These are phyloP conservation scores for Channallabes apus DNA, from an alignment of 2,797 vertebrate species.

Conservation along the genomic window DNA sequence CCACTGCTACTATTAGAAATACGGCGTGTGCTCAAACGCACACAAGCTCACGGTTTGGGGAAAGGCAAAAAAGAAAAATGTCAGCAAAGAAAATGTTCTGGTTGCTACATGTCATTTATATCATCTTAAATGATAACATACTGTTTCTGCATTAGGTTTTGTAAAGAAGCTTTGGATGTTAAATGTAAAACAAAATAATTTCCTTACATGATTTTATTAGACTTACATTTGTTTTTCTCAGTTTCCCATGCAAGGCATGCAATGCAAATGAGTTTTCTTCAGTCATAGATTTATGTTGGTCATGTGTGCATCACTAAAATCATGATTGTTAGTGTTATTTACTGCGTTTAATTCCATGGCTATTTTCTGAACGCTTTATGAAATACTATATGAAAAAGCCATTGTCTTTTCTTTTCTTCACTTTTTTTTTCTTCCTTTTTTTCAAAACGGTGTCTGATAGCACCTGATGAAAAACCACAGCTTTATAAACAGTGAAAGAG, in stretches of 20 bases:
- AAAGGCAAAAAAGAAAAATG: constrained; percentile 80
- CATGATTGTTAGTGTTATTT: constrained; percentile 63
- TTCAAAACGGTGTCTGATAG: constrained; percentile 48
- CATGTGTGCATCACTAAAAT: constrained; percentile 71
- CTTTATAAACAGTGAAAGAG: constrained; percentile 48
- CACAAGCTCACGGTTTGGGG: constrained; percentile 70
- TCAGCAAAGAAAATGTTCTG: constrained; percentile 83
- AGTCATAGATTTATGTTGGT: constrained; percentile 71
- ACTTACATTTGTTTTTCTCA: constrained; percentile 78
- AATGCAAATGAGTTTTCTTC: constrained; percentile 76
- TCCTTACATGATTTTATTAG: constrained; percentile 78
- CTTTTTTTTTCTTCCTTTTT: constrained; percentile 39
- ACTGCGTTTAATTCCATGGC: constrained; percentile 28
- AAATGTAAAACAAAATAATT: constrained; percentile 84
- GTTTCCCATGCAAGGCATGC: constrained; percentile 97
- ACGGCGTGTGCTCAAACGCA: constrained; percentile 58
- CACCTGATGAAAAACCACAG: constrained; percentile 58
- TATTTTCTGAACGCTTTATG: constrained; percentile 34
- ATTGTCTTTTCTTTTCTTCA: constrained; percentile 33
- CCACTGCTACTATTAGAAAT: constrained; percentile 49
- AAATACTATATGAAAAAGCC: constrained; percentile 53
- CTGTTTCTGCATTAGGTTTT: constrained; percentile 86
- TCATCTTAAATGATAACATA: constrained; percentile 69
- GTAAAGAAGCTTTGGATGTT: constrained; percentile 86
- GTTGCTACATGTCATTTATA: constrained; percentile 76